Base-by-base conservation (phyloP, 2,888 invertebrate genomes). In the Gortyna flavago region DNA sequence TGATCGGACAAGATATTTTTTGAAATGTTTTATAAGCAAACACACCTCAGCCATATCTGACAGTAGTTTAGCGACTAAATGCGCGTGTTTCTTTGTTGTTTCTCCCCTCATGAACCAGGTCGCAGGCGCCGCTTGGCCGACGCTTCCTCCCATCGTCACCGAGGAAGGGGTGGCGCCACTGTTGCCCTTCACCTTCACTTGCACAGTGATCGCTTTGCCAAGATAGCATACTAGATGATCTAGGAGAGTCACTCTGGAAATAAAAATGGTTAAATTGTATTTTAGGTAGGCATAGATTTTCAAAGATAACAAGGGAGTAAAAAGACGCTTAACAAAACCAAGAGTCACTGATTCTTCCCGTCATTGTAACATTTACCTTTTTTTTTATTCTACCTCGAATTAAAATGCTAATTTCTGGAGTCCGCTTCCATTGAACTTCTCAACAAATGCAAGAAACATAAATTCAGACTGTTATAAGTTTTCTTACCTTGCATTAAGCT, bases 181-280 rank as follows among this genome's bases (percentile, higher is more conserved):
- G 0, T 89, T 84, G 1, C 96, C 96, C 79, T 96, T 96, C 72
- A 95, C 97, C 95, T 99, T 99, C 35, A 99, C 98, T 95, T 99
- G 99, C 3, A 99, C 97, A 5, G 98, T 98, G 80, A 99, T 96
- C 1, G 99, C 98, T 95, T 99, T 99, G 57, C 99, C 99, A 81
- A 99, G 98, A 86, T 99, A 98, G 83, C 98, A 98, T 77, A 99
- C 96, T 90, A 99, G 98, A 77, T 99, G 98, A 91, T 99, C 99
- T 77, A 99, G 95, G 77, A 99, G 97, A 4, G 99, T 98, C 59
- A 98, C 95, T 67, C 98, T 98, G 85, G n/a, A 81, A 76, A 32
- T 8, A 38, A 35, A 18, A 59, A 7, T 74, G 11, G 7, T 44
- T 9, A 11, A 25, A 35, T 44, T 21, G 18, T 35, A 18, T 44